These are phyloP conservation scores for Malaclemys terrapin DNA, from an alignment of 2,113 vertebrate species.

Conservation along the genomic window DNA sequence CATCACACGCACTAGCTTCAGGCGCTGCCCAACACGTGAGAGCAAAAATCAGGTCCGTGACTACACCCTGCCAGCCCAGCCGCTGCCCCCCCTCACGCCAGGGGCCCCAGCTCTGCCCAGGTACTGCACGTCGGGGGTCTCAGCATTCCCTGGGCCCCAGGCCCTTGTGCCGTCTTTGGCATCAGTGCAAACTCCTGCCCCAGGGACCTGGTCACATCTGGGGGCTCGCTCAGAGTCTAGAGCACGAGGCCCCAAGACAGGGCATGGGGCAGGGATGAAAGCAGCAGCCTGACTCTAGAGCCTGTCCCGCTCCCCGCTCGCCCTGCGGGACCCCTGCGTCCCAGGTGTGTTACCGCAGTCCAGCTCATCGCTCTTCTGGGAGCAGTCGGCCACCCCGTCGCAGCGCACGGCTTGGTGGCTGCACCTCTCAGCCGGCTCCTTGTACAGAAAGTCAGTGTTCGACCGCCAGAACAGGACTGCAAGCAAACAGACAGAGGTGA, in stretches of 20 bases:
- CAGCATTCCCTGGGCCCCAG: background rate
- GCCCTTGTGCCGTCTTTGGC: background rate
- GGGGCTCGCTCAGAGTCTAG: background rate
- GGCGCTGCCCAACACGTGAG: too few relatives aligned
- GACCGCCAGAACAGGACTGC: slow-evolving; percentile 82
- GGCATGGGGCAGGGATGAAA: background rate
- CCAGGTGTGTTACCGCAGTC: slow-evolving; percentile 77
- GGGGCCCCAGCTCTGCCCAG: too few relatives aligned
- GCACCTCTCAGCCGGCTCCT: slow-evolving; percentile 79
- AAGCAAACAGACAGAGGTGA: background rate
- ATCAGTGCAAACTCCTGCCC: background rate
- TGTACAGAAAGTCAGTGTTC: slow-evolving; percentile 74
- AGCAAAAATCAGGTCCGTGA: too few relatives aligned
- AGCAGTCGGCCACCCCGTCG: slow-evolving; percentile 78
- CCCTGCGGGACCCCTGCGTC: fast-evolving
- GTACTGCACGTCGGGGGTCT: background rate
- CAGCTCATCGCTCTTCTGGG: slow-evolving; percentile 77
- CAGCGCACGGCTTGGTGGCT: slow-evolving; percentile 65
- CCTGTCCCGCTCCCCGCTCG: fast-evolving
- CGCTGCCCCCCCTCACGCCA: too few relatives aligned
- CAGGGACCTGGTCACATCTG: background rate
- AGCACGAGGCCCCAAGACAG: background rate
- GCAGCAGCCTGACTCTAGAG: too few relatives aligned
- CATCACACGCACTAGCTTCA: background rate
- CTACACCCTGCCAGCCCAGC: too few relatives aligned